phyloP scores from a whole-genome alignment of 2,797 vertebrate species.

The Xenopus petersii region DNA sequence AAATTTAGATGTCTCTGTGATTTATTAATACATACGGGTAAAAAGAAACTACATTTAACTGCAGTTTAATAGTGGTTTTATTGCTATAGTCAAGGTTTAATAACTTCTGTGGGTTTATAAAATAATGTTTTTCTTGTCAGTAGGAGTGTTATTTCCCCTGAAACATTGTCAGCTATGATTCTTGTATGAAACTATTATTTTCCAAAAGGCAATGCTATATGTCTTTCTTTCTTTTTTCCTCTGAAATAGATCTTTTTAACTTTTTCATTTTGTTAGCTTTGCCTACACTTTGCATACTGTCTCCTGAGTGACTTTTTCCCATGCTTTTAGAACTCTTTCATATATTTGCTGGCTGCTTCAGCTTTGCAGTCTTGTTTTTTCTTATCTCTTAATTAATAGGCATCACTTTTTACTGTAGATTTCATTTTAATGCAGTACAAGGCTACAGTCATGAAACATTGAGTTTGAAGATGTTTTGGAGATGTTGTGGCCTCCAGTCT shows the following conservation, averaged over 20 bases:
- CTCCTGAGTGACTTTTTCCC: too few species aligned
- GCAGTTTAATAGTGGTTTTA: background rate
- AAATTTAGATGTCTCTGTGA: too few species aligned
- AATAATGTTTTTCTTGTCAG: slow-evolving; percentile 20
- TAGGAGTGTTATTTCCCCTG: slow-evolving; percentile 35
- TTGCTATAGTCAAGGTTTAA: background rate
- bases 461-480: too few species aligned
- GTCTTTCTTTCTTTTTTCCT: slow-evolving; percentile 7
- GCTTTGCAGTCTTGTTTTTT: background rate
- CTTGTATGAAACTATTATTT: slow-evolving; percentile 14
- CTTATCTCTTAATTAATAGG: background rate
- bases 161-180: slow-evolving; percentile 25
- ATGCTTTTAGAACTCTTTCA: too few species aligned
- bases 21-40: background rate
- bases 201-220: slow-evolving; percentile 14
- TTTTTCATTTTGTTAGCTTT: background rate
- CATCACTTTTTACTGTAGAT: too few species aligned
- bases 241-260: too few species aligned
- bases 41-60: background rate
- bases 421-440: too few species aligned
- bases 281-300: too few species aligned
- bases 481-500: background rate
- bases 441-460: too few species aligned
- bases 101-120: background rate
- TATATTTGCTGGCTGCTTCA: slow-evolving; percentile 12